These are phyloP conservation scores for Blastobasis lacticolella DNA, from an alignment of 2,888 invertebrate genomes.

Conservation along the genomic window DNA sequence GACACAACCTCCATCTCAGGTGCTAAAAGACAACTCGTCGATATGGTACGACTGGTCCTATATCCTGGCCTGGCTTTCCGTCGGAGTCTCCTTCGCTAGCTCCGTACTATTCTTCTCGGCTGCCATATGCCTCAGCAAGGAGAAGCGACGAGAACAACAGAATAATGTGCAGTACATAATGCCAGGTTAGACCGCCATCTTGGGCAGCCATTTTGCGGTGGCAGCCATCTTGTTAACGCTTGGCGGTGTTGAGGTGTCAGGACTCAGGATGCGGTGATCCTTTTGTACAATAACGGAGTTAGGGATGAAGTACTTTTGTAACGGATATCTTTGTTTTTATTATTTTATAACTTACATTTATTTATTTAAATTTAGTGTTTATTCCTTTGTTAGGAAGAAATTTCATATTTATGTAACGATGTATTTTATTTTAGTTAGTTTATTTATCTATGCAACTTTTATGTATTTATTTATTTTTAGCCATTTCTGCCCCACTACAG, in stretches of 20 bases:
- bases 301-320: too few relatives aligned
- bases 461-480: too few relatives aligned
- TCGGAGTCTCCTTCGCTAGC: slow-evolving; percentile 82
- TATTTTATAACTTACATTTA: too few relatives aligned
- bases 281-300: slow-evolving; percentile 4
- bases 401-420: too few relatives aligned
- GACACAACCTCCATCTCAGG: slow-evolving; percentile 58
- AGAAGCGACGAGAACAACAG: slow-evolving; percentile 81
- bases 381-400: too few relatives aligned
- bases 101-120: slow-evolving; percentile 86
- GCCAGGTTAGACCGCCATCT: slow-evolving; percentile 81
- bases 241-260: slow-evolving; percentile 42
- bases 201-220: slow-evolving; percentile 36
- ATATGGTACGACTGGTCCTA: slow-evolving; percentile 90
- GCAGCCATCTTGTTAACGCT: slow-evolving; percentile 49
- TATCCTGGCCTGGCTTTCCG: slow-evolving; percentile 88
- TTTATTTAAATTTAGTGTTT: too few relatives aligned
- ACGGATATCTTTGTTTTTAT: too few relatives aligned
- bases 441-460: too few relatives aligned
- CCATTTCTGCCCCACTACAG: too few relatives aligned
- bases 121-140: slow-evolving; percentile 84
- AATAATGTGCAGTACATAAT: slow-evolving; percentile 91
- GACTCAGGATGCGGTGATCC: slow-evolving; percentile 11
- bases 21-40: slow-evolving; percentile 81
- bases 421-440: too few relatives aligned